Conservation (phyloP, 2,797 vertebrate species). For the Nannoperca obscura region DNA sequence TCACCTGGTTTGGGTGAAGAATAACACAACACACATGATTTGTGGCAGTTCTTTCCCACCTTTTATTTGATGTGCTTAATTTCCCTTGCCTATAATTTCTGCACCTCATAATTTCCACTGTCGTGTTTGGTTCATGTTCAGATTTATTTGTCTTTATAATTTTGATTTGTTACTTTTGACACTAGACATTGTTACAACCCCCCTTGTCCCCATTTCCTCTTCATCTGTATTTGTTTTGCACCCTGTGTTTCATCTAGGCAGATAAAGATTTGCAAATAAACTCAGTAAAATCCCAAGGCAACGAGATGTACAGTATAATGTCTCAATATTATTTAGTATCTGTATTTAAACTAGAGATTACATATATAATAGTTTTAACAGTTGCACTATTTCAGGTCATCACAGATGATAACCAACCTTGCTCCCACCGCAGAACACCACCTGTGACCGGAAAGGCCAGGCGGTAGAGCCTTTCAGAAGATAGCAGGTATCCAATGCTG, state of each 20-base stretch:
- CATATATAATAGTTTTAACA: not conserved
- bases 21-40: constrained; percentile 19
- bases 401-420: constrained; percentile 70
- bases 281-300: not conserved
- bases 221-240: not conserved
- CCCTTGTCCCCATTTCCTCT: not conserved
- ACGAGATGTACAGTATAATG: not conserved
- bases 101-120: not conserved
- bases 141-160: not conserved
- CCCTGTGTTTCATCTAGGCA: not conserved
- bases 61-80: not conserved
- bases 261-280: not conserved
- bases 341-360: not conserved
- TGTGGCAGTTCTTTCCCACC: not conserved
- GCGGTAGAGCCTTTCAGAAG: constrained; percentile 79
- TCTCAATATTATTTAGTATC: not conserved
- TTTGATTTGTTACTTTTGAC: constrained; percentile 1
- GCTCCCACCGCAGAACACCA: constrained; percentile 83
- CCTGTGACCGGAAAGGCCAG: constrained; percentile 84
- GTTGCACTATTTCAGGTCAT: not conserved
- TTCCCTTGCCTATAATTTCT: not conserved
- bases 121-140: not conserved
- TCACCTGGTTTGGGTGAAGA: constrained; percentile 63
- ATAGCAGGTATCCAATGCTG: constrained; percentile 86
- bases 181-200: not conserved